phyloP scores from a whole-genome alignment of 2,888 invertebrate genomes.

The Yponomeuta evonymella region DNA sequence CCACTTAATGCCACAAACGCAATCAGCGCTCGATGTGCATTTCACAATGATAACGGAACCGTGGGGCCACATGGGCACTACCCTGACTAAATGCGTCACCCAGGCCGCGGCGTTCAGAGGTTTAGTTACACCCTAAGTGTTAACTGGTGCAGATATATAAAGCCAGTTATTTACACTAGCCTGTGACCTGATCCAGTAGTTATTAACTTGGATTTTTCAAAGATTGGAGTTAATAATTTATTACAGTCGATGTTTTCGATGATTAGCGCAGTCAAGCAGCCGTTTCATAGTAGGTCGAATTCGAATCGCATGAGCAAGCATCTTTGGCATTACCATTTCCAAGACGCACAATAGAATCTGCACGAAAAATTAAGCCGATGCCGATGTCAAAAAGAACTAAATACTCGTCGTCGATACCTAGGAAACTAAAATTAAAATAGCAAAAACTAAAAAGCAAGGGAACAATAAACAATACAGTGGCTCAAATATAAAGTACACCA shows the following conservation, averaged over 20 bases:
- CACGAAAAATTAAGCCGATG: background rate
- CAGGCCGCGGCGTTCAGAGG: background rate
- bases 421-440: background rate
- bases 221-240: too few relatives aligned
- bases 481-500: background rate
- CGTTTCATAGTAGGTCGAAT: background rate
- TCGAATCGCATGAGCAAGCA: background rate
- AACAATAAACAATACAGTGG: background rate
- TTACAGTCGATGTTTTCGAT: too few relatives aligned
- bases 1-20: background rate
- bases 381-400: background rate
- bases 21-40: conserved; percentile 7
- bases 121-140: background rate
- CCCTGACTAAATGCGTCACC: background rate
- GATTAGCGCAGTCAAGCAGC: too few relatives aligned
- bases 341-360: background rate
- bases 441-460: background rate
- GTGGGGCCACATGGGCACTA: background rate
- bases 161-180: too few relatives aligned
- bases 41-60: background rate
- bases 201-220: too few relatives aligned
- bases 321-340: background rate
- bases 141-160: background rate
- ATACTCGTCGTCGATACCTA: background rate
- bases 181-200: too few relatives aligned